Evolutionary conservation across 2,113 vertebrate genomes (phyloP).

Genomic region (Meriones unguiculatus): DNA sequence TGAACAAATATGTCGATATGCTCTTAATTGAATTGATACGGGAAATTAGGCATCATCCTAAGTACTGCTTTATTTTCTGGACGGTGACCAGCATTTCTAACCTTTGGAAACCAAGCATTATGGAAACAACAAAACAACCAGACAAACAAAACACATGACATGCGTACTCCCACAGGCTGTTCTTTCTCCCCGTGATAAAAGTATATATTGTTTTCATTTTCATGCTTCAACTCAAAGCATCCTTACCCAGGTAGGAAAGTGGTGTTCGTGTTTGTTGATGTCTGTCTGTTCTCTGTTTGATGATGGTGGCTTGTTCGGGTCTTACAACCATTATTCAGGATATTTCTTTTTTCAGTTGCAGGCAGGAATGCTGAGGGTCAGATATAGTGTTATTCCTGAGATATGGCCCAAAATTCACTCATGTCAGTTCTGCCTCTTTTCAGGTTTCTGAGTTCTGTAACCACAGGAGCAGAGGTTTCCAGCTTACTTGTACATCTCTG

Average conservation of each 20-base stretch:
- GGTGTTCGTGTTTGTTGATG: background rate
- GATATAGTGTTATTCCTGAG: background rate
- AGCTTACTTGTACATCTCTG: background rate
- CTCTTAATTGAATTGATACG: background rate
- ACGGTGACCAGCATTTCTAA: background rate
- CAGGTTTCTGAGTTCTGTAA: background rate
- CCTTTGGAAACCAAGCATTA: background rate
- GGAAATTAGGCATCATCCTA: background rate
- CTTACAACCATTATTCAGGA: background rate
- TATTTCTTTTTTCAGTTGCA: background rate
- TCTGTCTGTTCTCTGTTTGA: background rate
- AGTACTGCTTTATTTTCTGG: background rate
- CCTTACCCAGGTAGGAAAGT: background rate
- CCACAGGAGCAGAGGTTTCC: background rate
- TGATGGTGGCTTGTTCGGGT: background rate
- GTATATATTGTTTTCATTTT: background rate
- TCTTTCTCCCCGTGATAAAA: background rate
- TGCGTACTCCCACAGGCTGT: rapidly evolving
- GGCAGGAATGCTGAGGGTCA: background rate
- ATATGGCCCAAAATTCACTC: background rate
- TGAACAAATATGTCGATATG: background rate
- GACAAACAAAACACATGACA: background rate
- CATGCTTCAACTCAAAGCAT: background rate
- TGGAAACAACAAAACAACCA: background rate
- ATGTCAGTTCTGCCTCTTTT: background rate